phyloP scores from a whole-genome alignment of 2,113 vertebrate species.

The Lathamus discolor region DNA sequence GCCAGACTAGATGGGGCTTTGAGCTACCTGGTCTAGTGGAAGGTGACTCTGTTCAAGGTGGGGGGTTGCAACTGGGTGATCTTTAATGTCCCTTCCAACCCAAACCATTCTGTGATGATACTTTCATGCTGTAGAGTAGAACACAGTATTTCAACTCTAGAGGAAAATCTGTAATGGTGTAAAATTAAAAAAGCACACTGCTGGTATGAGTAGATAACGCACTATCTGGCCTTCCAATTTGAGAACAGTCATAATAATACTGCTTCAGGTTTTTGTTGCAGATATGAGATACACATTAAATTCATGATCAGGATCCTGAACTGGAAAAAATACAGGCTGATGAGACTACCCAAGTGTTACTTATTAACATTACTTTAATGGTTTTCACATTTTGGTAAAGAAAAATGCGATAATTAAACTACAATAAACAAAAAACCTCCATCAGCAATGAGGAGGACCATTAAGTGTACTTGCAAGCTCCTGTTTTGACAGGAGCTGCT shows the following conservation, averaged over 20 bases:
- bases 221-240: neutral
- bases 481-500: neutral
- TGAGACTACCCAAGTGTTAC: neutral
- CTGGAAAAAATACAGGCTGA: neutral
- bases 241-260: neutral
- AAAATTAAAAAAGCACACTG: neutral
- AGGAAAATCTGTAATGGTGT: neutral
- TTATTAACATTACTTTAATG: neutral
- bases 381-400: neutral
- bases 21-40: neutral
- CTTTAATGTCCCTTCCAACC: neutral
- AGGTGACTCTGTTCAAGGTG: neutral
- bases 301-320: neutral
- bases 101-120: neutral
- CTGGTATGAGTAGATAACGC: neutral
- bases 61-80: neutral
- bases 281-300: neutral
- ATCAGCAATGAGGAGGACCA: neutral
- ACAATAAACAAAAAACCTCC: neutral
- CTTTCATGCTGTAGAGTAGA: neutral
- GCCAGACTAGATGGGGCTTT: too few relatives aligned
- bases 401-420: neutral
- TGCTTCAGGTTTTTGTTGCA: neutral
- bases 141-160: neutral
- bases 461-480: neutral